Conservation (phyloP, 2,797 vertebrate species). For the Oophaga sylvatica region DNA sequence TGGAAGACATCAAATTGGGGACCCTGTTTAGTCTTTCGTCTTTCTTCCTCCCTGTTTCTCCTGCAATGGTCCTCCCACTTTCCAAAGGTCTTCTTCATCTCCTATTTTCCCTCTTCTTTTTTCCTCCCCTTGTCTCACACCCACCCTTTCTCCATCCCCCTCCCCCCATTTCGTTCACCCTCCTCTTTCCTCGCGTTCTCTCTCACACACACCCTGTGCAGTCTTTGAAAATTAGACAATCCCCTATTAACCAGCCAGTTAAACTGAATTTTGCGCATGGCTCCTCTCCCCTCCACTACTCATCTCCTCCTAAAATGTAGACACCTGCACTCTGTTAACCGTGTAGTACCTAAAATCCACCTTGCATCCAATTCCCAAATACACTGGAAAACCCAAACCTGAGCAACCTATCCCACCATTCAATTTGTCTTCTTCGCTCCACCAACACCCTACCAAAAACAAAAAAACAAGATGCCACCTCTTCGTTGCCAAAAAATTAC, state of each 20-base stretch:
- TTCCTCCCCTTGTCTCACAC: constrained; percentile 41
- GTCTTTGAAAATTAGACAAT: constrained; percentile 61
- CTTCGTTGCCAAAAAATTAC: neutral
- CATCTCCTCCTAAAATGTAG: constrained; percentile 41
- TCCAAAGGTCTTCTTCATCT: constrained; percentile 52
- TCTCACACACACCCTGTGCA: constrained; percentile 57
- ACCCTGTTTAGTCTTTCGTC: neutral
- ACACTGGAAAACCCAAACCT: constrained; percentile 1
- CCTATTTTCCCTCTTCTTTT: constrained; percentile 48
- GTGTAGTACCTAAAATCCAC: neutral
- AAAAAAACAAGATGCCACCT: constrained; percentile 25
- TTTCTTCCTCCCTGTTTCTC: constrained; percentile 31
- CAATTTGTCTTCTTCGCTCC: neutral
- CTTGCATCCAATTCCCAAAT: neutral
- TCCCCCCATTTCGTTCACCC: constrained; percentile 31
- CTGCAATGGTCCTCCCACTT: constrained; percentile 52
- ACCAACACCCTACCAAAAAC: neutral
- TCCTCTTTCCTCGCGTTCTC: constrained; percentile 40
- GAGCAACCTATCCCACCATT: neutral
- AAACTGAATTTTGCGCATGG: constrained; percentile 56
- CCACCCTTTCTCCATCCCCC: constrained; percentile 29
- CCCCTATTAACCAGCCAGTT: constrained; percentile 52
- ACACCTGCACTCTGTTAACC: constrained; percentile 27
- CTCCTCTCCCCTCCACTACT: constrained; percentile 37
- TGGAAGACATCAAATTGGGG: neutral